Percentiles rank a stretch among this genome's conserved stretches.
Conservation (phyloP, 1,140 invertebrate genomes). For the Mactra quadrangularis region DNA sequence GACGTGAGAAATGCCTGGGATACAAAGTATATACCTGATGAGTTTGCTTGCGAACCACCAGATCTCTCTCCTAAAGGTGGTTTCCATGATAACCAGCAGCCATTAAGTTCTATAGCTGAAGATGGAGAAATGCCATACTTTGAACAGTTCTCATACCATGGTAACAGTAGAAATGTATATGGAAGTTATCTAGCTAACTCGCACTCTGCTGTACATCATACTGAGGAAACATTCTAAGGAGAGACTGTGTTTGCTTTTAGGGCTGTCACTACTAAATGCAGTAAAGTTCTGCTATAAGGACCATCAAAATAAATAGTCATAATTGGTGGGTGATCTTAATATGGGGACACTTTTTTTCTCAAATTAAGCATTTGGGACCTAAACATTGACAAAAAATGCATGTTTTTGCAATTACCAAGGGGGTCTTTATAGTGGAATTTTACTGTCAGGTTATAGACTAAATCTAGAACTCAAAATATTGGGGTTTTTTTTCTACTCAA, state of each 20-base stretch:
- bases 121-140: slow-evolving; percentile 89
- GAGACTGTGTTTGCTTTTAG: not conserved
- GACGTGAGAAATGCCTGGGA: slow-evolving; percentile 80
- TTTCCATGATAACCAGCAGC: slow-evolving; percentile 57
- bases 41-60: slow-evolving; percentile 80
- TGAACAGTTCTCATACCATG: slow-evolving; percentile 91
- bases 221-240: slow-evolving; percentile 51
- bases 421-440: too few species aligned
- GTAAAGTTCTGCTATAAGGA: too few species aligned
- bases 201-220: slow-evolving; percentile 31
- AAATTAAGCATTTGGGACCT: too few species aligned
- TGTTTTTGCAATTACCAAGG: too few species aligned
- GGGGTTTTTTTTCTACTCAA: too few species aligned
- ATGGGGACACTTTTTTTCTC: too few species aligned
- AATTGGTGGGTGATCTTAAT: too few species aligned
- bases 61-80: slow-evolving; percentile 74
- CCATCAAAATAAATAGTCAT: too few species aligned
- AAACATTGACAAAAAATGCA: too few species aligned
- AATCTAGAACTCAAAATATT: too few species aligned
- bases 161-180: slow-evolving; percentile 73
- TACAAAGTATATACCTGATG: slow-evolving; percentile 83
- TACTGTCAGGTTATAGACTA: too few species aligned
- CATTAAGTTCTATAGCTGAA: slow-evolving; percentile 89
- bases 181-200: slow-evolving; percentile 71
- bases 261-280: too few species aligned